Evolutionary conservation across 2,113 vertebrate genomes (phyloP), one percentile per base, ranked within the genome.

Genomic region (Aspiorhynchus laticeps): DNA sequence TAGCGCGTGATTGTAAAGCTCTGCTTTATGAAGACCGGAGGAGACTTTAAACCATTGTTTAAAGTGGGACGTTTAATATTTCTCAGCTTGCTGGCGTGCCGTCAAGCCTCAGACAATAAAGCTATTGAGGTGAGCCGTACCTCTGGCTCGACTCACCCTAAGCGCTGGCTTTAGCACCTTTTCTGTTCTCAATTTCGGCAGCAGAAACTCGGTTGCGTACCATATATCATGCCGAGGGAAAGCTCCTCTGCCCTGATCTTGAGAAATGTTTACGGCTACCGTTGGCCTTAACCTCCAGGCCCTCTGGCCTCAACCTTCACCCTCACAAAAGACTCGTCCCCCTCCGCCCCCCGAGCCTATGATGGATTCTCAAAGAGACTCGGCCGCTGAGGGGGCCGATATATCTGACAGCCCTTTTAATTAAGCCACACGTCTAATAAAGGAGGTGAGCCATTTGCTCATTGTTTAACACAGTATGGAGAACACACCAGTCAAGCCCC

Each of bases 21-120:
- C 21, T 31, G 26, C 82, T 87, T 87, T 85, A 91, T 73, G 83
- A 87, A 91, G 90, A 90, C 90, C 85, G 89, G 88, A 93, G 93
- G 93, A 94, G 93, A 93, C 89, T 94, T 91, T 93, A 94, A 94
- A 94, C 90, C 92, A 94, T 94, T 95, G 93, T 95, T 94, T 95
- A 90, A 94, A 91, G 93, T 95, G 90, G 88, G 92, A 91, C 90
- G 87, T 90, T 91, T 90, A 93, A 94, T 92, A 93, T 94, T 94
- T 94, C 91, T 91, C 91, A 90, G 93, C 90, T 88, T 91, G 91
- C 89, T 94, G 93, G 93, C 92, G 74, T 78, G 56, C 0, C 84
- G 91, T 94, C 94, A 95, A 95, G 91, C 92, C 91, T 90, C 93
- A 93, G 92, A 95, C 94, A 95, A 94, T 95, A 93, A 93, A 89